Evolutionary conservation across 1,140 invertebrate genomes (phyloP), one percentile per base, ranked within the genome.

Genomic region (Zaprionus inermis): DNA sequence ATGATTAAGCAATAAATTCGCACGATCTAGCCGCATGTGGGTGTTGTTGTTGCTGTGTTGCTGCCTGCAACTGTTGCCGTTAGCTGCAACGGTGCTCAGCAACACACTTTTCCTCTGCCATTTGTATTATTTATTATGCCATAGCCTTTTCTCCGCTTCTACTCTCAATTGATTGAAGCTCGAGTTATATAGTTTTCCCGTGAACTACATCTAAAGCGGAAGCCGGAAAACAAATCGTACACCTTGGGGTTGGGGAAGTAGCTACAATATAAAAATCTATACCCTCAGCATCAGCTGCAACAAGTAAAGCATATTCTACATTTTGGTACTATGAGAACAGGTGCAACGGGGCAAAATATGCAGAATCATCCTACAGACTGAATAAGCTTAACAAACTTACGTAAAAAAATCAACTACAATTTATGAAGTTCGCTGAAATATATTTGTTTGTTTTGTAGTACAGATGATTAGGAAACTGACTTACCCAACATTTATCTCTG

Each of bases 1-100:
- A 84, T 84, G 81, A 84, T 84, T 84, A 85, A 84, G 81, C 81
- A 84, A 84, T 84, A 84, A 84, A 84, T 84, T 84, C 82, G 75
- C 81, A 85, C 81, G 70, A 76, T 63, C 63, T 67, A 44, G 51
- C 61, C 20, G 38, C 58, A 46, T 71, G 68, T 64, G 81, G 73
- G 68, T 78, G 67, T 72, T 72, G 56, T 69, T 14, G 16, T 24
- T 11, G 14, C 32, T 57, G 46, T 22, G 46, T 16, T 63, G 63
- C 44, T 66, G 44, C 32, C 52, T 28, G 65, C 32, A 60, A 64
- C 63, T 58, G 52, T 65, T 61, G 22, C 32, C 28, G 63, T 73
- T 60, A 63, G 49, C 75, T 55, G 57, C 30, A 68, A 55, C 66
- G 56, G 71, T 72, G 34, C 60, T 12, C 5, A 20, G 60, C 51